Evolutionary conservation across 2,113 vertebrate genomes (phyloP).

Genomic region (Stigmatopora argus): DNA sequence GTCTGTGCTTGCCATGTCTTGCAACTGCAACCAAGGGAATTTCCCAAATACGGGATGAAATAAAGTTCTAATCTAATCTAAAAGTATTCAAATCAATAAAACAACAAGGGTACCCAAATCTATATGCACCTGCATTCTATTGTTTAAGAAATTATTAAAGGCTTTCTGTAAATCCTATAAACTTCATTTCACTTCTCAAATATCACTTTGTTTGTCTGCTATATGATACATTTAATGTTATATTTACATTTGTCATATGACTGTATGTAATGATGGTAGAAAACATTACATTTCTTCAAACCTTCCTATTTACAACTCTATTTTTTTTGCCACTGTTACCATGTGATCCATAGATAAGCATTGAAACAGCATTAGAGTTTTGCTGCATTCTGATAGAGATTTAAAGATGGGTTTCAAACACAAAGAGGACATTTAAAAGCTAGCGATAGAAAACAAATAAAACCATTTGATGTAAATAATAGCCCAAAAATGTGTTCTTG

Average conservation of each 20-base stretch:
- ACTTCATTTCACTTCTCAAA: too few species aligned
- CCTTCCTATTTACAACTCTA: conserved; percentile 64
- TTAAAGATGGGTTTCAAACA: conserved; percentile 28
- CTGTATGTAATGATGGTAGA: conserved; percentile 48
- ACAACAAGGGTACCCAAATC: too few species aligned
- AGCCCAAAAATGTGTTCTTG: conserved; percentile 29
- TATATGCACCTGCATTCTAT: too few species aligned
- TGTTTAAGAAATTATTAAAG: too few species aligned
- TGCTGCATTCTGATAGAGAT: conserved; percentile 35
- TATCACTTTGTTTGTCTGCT: too few species aligned
- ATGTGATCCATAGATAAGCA: conserved; percentile 47
- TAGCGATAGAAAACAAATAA: conserved; percentile 15
- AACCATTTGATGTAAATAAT: conserved; percentile 23
- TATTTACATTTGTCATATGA: conserved; percentile 20
- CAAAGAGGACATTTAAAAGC: conserved; percentile 22
- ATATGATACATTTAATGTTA: too few species aligned
- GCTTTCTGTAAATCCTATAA: too few species aligned
- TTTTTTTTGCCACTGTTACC: conserved; percentile 51
- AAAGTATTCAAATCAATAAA: too few species aligned
- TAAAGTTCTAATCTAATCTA: too few species aligned
- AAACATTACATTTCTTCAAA: conserved; percentile 47
- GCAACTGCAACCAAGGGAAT: too few species aligned
- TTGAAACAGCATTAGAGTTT: conserved; percentile 42
- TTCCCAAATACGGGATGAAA: too few species aligned
- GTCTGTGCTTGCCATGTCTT: too few species aligned